Evolutionary conservation across 2,888 invertebrate genomes (phyloP).

Genomic region (Campoplex capitator): DNA sequence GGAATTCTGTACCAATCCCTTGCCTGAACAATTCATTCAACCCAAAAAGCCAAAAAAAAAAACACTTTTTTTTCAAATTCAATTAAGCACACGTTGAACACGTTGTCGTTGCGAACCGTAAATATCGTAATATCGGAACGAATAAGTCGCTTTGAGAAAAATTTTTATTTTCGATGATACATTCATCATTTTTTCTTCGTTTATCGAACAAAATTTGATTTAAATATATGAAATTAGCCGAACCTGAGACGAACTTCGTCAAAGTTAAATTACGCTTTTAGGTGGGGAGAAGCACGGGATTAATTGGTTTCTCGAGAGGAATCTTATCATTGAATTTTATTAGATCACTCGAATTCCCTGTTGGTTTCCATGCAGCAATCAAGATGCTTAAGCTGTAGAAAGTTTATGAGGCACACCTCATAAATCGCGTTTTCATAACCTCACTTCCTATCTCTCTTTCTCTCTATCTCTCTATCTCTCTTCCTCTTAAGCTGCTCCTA

Average conservation of each 20-base stretch:
- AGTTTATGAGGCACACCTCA: constrained; percentile 41
- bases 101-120: constrained; percentile 34
- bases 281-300: not conserved
- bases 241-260: not conserved
- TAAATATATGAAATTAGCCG: not conserved
- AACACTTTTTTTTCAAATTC: constrained; percentile 34
- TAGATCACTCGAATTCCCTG: not conserved
- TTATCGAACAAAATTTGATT: not conserved
- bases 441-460: not conserved
- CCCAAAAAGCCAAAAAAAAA: not conserved
- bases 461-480: not conserved
- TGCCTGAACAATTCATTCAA: constrained; percentile 26
- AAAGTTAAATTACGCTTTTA: not conserved
- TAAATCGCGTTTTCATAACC: constrained; percentile 41
- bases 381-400: constrained; percentile 26
- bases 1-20: constrained; percentile 42
- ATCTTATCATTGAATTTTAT: constrained; percentile 21
- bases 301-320: constrained; percentile 19
- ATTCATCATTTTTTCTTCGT: not conserved
- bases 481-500: not conserved
- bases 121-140: constrained; percentile 9
- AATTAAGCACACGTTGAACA: constrained; percentile 43
- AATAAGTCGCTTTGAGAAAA: not conserved
- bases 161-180: not conserved
- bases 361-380: constrained; percentile 10